These are phyloP conservation scores for Myotis yumanensis DNA, from an alignment of 2,113 vertebrate genomes.

Conservation along the genomic window DNA sequence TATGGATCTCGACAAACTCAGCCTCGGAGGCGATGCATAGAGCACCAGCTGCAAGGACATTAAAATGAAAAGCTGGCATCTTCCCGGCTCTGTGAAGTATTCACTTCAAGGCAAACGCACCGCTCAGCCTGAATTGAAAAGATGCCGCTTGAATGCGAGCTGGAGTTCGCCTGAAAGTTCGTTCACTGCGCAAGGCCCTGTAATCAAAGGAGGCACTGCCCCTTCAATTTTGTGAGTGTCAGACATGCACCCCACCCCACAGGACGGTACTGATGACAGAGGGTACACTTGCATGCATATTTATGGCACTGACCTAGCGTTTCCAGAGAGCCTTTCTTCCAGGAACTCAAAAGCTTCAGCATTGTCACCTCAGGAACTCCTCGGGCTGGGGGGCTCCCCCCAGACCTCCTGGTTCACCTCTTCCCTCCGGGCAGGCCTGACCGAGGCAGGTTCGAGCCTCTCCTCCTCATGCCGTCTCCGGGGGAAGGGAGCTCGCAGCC, in stretches of 20 bases:
- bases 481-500: not conserved
- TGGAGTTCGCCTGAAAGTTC: conserved; percentile 56
- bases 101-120: conserved; percentile 50
- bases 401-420: not conserved
- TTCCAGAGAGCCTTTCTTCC: conserved; percentile 33
- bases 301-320: conserved; percentile 30
- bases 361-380: not conserved
- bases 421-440: conserved; percentile 15
- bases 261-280: not conserved
- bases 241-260: conserved; percentile 21
- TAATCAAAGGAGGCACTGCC: conserved; percentile 57
- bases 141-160: not conserved
- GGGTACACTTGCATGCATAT: conserved; percentile 42
- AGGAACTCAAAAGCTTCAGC: conserved; percentile 44
- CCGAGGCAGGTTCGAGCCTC: not conserved
- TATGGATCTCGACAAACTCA: conserved; percentile 55
- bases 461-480: not conserved
- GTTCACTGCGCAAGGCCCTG: conserved; percentile 44
- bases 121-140: conserved; percentile 48
- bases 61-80: conserved; percentile 53
- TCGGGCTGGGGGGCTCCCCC: not conserved
- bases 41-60: conserved; percentile 53
- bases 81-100: conserved; percentile 29
- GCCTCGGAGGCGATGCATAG: conserved; percentile 30
- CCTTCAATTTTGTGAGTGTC: conserved; percentile 53